phyloP scores from a whole-genome alignment of 2,888 invertebrate species.

The Aethes cnicana region DNA sequence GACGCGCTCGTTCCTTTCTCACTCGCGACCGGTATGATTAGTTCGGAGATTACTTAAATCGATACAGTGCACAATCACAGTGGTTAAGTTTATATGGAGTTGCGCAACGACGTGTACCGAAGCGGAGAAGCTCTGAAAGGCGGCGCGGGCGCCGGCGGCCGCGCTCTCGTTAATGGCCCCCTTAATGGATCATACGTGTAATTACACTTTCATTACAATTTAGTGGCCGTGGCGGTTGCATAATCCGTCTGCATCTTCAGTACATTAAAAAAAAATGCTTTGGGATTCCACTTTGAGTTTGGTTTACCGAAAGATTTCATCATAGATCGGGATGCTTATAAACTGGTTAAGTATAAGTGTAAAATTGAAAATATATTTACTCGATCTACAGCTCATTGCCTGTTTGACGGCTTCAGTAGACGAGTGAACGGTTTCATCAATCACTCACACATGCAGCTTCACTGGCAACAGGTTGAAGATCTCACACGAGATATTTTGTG shows the following conservation, averaged over 20 bases:
- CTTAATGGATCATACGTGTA: conserved; percentile 64
- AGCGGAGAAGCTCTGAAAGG: conserved; percentile 23
- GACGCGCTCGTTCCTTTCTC: conserved; percentile 58
- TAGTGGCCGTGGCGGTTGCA: conserved; percentile 51
- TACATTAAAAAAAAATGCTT: conserved; percentile 41
- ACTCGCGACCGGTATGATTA: conserved; percentile 51
- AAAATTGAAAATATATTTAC: not conserved
- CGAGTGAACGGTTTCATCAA: conserved; percentile 38
- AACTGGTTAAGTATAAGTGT: not conserved
- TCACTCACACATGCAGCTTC: conserved; percentile 29
- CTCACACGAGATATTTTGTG: not conserved
- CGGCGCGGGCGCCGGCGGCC: conserved; percentile 31
- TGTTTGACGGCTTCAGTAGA: conserved; percentile 19
- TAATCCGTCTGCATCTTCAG: conserved; percentile 45
- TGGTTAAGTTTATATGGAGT: conserved; percentile 40
- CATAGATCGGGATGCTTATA: not conserved
- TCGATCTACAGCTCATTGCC: conserved; percentile 7
- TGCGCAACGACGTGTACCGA: conserved; percentile 49
- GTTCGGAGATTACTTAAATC: conserved; percentile 55
- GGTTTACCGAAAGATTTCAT: not conserved
- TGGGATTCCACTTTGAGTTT: conserved; percentile 7
- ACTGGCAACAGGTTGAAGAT: conserved; percentile 26
- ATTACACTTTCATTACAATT: conserved; percentile 62
- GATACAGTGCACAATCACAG: conserved; percentile 58
- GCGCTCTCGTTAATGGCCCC: conserved; percentile 53